phyloP scores from a whole-genome alignment of 2,797 vertebrate species.

The Acridotheres tristis region DNA sequence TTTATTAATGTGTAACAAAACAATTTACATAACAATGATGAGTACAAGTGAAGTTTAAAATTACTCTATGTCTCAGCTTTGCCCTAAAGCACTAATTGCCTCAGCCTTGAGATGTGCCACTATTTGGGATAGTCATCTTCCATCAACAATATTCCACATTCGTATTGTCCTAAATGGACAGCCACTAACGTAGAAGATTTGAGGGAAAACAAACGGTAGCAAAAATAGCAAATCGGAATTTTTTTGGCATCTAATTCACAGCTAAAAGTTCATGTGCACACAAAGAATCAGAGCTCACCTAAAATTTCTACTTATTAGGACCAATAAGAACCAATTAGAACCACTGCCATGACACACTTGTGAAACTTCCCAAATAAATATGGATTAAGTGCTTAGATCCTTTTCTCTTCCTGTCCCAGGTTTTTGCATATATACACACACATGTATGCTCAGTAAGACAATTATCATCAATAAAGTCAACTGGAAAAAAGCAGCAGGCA shows the following conservation, averaged over 20 bases:
- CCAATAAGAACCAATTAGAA: not conserved
- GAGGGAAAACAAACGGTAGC: not conserved
- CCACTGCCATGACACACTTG: not conserved
- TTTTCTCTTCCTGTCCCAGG: not conserved
- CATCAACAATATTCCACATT: not conserved
- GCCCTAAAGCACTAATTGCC: conserved; percentile 27
- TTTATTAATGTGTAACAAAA: conserved; percentile 25
- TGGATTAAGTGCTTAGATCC: not conserved
- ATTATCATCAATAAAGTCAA: not conserved
- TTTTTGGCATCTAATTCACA: not conserved
- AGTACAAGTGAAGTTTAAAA: not conserved
- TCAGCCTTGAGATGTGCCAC: not conserved
- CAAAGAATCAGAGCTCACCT: not conserved
- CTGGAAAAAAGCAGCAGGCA: not conserved
- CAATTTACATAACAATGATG: conserved; percentile 37
- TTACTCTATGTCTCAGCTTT: conserved; percentile 1
- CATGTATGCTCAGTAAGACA: not conserved
- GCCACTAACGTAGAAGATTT: not conserved
- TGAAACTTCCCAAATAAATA: not conserved
- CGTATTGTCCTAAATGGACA: not conserved
- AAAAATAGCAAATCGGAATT: not conserved
- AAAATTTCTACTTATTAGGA: not conserved
- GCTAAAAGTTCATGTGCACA: not conserved
- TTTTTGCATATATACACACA: not conserved
- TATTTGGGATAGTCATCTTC: not conserved